These are phyloP conservation scores for Drosophila conformis DNA, from an alignment of 2,888 invertebrate genomes.

Conservation along the genomic window DNA sequence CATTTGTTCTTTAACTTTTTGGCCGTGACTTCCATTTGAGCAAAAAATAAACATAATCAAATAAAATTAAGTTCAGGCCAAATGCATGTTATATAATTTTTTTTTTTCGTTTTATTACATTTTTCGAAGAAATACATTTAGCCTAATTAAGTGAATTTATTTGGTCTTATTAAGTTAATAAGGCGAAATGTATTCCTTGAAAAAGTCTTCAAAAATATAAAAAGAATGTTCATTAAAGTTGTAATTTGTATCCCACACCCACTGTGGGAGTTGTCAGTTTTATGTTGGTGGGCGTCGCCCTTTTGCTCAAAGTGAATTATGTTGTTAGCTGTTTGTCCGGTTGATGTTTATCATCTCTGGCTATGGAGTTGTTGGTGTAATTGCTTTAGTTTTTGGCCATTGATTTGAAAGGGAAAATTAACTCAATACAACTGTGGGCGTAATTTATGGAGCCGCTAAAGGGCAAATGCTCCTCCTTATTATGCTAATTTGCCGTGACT, in stretches of 20 bases:
- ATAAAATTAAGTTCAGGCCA: background rate
- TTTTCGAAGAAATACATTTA: background rate
- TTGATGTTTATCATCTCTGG: conserved; percentile 33
- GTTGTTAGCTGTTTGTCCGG: conserved; percentile 50
- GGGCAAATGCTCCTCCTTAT: conserved; percentile 45
- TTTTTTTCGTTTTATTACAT: background rate
- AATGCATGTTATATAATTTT: too few species aligned
- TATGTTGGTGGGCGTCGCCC: conserved; percentile 16
- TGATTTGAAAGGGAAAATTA: conserved; percentile 56
- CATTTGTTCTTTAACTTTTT: background rate
- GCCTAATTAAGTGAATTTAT: background rate
- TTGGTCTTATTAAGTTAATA: background rate
- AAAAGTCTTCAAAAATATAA: background rate
- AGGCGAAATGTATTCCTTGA: background rate
- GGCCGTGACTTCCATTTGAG: background rate
- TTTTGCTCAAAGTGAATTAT: conserved; percentile 63
- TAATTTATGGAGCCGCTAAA: conserved; percentile 61
- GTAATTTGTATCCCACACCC: background rate
- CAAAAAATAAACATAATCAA: background rate
- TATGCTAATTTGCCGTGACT: conserved; percentile 59
- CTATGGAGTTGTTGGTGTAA: conserved; percentile 46
- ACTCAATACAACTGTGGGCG: conserved; percentile 47
- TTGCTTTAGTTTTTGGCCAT: conserved; percentile 66
- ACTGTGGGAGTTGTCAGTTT: conserved; percentile 2
- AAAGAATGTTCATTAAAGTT: background rate